A percentile compares a stretch with the other conserved stretches of the same genome.
These are phyloP conservation scores for Orthonevra nobilis DNA, from an alignment of 2,888 invertebrate species.

Conservation along the genomic window DNA sequence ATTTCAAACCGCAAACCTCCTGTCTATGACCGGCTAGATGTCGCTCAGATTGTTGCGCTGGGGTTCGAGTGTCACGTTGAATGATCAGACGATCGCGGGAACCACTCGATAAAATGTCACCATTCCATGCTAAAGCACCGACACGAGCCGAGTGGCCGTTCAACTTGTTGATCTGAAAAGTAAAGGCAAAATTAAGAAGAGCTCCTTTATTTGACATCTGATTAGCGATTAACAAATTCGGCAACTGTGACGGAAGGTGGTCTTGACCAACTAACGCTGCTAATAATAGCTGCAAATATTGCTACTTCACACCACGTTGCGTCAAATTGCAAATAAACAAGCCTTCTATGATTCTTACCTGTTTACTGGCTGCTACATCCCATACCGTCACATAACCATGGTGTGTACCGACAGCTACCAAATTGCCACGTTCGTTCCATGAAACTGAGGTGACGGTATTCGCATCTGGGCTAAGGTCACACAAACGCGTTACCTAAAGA, in stretches of 20 bases:
- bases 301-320: slow-evolving; percentile 55
- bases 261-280: slow-evolving; percentile 31
- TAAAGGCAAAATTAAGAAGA: slow-evolving; percentile 8
- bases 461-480: slow-evolving; percentile 95
- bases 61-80: slow-evolving; percentile 95
- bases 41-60: slow-evolving; percentile 88
- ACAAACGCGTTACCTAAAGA: slow-evolving; percentile 91
- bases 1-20: slow-evolving; percentile 98
- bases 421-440: slow-evolving; percentile 98
- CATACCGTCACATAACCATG: slow-evolving; percentile 98
- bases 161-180: slow-evolving; percentile 88
- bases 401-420: slow-evolving; percentile 98
- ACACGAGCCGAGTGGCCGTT: slow-evolving; percentile 95
- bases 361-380: slow-evolving; percentile 97
- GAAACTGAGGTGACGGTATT: slow-evolving; percentile 99
- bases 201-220: not conserved
- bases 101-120: slow-evolving; percentile 97
- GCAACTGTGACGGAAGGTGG: slow-evolving; percentile 33
- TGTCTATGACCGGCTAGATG: slow-evolving; percentile 95
- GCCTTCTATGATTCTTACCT: slow-evolving; percentile 80
- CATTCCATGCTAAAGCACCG: slow-evolving; percentile 98
- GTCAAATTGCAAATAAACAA: slow-evolving; percentile 46
- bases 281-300: slow-evolving; percentile 38
- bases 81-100: slow-evolving; percentile 96
- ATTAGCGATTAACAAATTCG: slow-evolving; percentile 32